These are phyloP conservation scores for Apostichopus californicus DNA, from an alignment of 35 echinoderm and acorn worm species.

Conservation along the genomic window DNA sequence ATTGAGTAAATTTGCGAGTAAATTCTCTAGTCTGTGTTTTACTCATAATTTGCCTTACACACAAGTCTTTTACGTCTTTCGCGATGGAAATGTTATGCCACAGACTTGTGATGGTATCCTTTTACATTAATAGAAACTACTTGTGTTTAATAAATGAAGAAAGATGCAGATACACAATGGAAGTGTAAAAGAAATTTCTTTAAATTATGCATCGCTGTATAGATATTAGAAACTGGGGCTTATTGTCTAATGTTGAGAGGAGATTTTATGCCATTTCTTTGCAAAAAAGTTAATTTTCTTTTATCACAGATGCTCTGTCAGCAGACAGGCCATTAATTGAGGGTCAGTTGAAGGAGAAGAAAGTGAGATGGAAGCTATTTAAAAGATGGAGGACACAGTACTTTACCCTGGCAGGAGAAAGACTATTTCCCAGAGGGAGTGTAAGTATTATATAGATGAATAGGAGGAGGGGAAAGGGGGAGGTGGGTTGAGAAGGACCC, in stretches of 20 bases:
- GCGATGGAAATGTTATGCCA: too few species aligned
- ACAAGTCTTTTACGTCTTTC: too few species aligned
- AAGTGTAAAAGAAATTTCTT: background rate
- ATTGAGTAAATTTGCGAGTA: too few species aligned
- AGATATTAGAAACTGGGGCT: background rate
- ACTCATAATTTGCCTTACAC: too few species aligned
- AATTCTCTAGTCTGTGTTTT: too few species aligned
- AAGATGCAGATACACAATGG: background rate
- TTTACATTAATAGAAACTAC: too few species aligned
- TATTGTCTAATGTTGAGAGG: too few species aligned
- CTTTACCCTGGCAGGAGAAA: constrained; percentile 93
- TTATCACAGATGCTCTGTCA: constrained; percentile 49
- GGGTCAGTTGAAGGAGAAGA: constrained; percentile 98
- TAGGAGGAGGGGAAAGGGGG: background rate
- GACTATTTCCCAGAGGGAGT: constrained; percentile 60
- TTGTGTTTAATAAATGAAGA: too few species aligned
- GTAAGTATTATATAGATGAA: background rate
- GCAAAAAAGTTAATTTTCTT: background rate
- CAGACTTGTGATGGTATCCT: too few species aligned
- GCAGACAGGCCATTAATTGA: constrained; percentile 86
- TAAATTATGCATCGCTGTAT: background rate
- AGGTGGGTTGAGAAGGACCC: background rate
- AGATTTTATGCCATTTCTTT: too few species aligned
- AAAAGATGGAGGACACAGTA: constrained; percentile 90
- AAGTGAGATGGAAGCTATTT: constrained; percentile 95